phyloP scores from a whole-genome alignment of 2,888 invertebrate genomes.

The Drosophila paranaensis region DNA sequence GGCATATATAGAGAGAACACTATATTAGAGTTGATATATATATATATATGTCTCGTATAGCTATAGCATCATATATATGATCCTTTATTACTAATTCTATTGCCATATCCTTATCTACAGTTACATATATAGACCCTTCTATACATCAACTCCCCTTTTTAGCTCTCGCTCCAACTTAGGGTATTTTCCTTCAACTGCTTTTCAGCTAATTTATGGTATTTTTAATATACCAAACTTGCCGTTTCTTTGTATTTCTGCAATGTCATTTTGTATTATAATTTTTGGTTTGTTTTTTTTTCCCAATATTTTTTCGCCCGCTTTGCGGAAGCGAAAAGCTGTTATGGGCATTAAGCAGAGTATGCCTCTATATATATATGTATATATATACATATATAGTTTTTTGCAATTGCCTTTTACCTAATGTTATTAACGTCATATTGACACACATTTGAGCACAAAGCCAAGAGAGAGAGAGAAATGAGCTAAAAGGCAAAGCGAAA shows the following conservation, averaged over 20 bases:
- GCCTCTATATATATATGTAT: neutral
- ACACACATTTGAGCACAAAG: slow-evolving; percentile 58
- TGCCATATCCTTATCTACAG: neutral
- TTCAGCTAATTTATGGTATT: neutral
- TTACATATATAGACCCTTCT: neutral
- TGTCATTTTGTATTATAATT: slow-evolving; percentile 56
- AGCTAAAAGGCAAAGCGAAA: slow-evolving; percentile 32
- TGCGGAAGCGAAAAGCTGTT: slow-evolving; percentile 67
- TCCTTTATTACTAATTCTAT: no score
- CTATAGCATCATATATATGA: no score
- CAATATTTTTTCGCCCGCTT: slow-evolving; percentile 18
- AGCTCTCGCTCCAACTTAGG: neutral
- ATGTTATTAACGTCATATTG: slow-evolving; percentile 76
- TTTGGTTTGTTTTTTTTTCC: slow-evolving; percentile 35
- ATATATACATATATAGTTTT: slow-evolving; percentile 10
- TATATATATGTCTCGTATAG: no score
- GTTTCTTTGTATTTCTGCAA: slow-evolving; percentile 44
- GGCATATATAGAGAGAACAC: no score
- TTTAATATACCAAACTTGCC: neutral
- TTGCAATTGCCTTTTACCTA: slow-evolving; percentile 69
- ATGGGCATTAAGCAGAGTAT: slow-evolving; percentile 27
- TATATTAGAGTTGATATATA: no score
- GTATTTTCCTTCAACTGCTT: neutral
- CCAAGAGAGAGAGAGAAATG: neutral
- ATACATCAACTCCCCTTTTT: no score